Base-by-base conservation (phyloP, 2,797 vertebrate species). In the Buphagus erythrorhynchus region DNA sequence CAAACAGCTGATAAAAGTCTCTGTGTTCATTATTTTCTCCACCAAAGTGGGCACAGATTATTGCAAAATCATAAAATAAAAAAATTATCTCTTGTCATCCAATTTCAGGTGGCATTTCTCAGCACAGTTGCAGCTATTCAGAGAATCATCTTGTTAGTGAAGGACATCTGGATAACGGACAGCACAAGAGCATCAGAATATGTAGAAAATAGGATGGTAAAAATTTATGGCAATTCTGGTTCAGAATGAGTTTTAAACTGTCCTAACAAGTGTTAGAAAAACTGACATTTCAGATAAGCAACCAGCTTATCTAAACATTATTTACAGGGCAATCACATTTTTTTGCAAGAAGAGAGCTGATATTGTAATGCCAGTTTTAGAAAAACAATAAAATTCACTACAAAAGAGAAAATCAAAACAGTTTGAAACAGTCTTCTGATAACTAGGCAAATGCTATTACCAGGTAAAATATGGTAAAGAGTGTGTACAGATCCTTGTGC, bases 31-130 rank as follows among this genome's bases (percentile, higher is more conserved):
- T 45, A 61, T 16, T 76, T 79, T 76, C 16, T 31, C 25, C 59
- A 68, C 86, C 49, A 68, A 74, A 83, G 77, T 94, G 46, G 21
- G 28, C 25, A 45, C 33, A 85, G 25, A 21, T 83, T 42, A 35
- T 62, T 82, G 67, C 43, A 62, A 93, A 85, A 35, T 46, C 22
- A 72, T 24, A 43, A 69, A 63, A 45, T n/a, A 69, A 75, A 55
- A 77, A 51, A 33, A 36, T 24, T 33, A 54, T 29, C 76, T 84
- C 61, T 63, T 93, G 61, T 81, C 16, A 92, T 97, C 94, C 80
- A 94, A 61, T 97, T 97, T 97, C 83, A 91, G 85, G 94, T 96
- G 93, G 71, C 74, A 96, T 97, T 98, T 98, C 90, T 67, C 97
- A 96, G 90, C 91, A 46, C 35, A n/a, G 57, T 66, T 89, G 88